A percentile compares a stretch with the other conserved stretches of the same genome.
phyloP scores from a whole-genome alignment of 2,888 invertebrate species.

The Agriotes lineatus region DNA sequence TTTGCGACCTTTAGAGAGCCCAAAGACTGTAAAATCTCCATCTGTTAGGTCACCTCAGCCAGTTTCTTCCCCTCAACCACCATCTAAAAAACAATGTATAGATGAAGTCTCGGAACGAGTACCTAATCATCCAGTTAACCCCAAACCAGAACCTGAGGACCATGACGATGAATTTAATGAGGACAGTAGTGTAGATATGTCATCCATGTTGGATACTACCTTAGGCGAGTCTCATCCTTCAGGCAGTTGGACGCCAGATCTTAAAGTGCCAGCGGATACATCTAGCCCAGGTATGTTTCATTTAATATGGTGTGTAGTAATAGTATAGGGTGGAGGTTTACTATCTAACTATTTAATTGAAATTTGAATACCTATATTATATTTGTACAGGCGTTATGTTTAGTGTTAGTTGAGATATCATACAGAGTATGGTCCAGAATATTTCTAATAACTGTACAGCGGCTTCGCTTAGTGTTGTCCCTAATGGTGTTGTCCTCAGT shows the following conservation, averaged over 20 bases:
- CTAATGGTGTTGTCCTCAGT: no score
- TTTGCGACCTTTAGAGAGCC: slow-evolving; percentile 55
- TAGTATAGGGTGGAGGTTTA: no score
- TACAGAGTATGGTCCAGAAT: no score
- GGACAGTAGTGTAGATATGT: slow-evolving; percentile 54
- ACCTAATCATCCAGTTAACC: slow-evolving; percentile 50
- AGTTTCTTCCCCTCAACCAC: slow-evolving; percentile 46
- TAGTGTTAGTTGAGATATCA: no score
- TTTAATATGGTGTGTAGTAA: no score
- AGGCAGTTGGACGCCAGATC: slow-evolving; percentile 49
- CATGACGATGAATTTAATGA: slow-evolving; percentile 52
- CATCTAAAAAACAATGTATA: slow-evolving; percentile 56
- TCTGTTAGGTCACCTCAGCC: slow-evolving; percentile 37
- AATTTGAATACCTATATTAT: no score
- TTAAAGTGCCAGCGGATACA: slow-evolving; percentile 54
- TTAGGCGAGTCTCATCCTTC: slow-evolving; percentile 56
- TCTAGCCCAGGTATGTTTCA: slow-evolving; percentile 62
- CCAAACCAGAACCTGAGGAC: slow-evolving; percentile 62
- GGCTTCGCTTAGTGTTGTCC: no score
- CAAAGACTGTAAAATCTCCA: slow-evolving; percentile 49
- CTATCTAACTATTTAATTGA: no score
- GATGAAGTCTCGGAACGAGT: slow-evolving; percentile 48
- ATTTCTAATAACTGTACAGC: no score
- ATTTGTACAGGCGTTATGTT: no score
- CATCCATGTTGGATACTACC: slow-evolving; percentile 58